Evolutionary conservation across 2,113 vertebrate species (phyloP).

Genomic region (Natator depressus): DNA sequence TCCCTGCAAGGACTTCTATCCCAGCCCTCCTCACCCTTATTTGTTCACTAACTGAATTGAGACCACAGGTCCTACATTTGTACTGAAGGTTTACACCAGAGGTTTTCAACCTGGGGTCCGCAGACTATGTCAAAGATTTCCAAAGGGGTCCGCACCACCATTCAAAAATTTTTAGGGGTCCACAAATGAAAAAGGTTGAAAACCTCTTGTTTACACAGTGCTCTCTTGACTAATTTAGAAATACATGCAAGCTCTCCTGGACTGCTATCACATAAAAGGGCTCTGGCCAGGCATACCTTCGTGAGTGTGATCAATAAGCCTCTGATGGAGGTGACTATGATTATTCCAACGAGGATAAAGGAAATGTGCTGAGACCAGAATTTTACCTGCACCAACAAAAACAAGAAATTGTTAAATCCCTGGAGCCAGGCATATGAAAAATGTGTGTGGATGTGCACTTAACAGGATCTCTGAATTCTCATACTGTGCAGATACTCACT

Average conservation of each 20-base stretch:
- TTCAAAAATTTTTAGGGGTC: too few relatives aligned
- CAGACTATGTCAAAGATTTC: too few relatives aligned
- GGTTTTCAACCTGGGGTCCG: too few relatives aligned
- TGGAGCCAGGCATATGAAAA: not conserved
- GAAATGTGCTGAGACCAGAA: slow-evolving; percentile 99
- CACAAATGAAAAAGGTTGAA: too few relatives aligned
- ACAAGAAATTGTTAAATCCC: slow-evolving; percentile 1
- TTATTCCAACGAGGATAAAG: slow-evolving; percentile 98
- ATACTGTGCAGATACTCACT: not conserved
- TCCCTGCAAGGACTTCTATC: not conserved
- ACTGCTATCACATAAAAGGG: not conserved
- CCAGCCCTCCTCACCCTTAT: not conserved
- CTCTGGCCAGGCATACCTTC: slow-evolving; percentile 84
- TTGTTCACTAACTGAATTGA: not conserved
- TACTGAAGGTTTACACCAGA: not conserved
- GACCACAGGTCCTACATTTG: not conserved
- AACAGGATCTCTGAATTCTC: not conserved
- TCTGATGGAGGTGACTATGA: slow-evolving; percentile 97
- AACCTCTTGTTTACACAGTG: too few relatives aligned
- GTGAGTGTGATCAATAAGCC: slow-evolving; percentile 97
- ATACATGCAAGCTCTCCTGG: not conserved
- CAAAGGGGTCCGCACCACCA: too few relatives aligned
- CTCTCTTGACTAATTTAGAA: not conserved
- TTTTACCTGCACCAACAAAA: slow-evolving; percentile 87
- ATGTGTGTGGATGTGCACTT: not conserved